A percentile compares a stretch with the other conserved stretches of the same genome.
phyloP scores from a whole-genome alignment of 2,888 invertebrate species.

The Agrochola circellaris region DNA sequence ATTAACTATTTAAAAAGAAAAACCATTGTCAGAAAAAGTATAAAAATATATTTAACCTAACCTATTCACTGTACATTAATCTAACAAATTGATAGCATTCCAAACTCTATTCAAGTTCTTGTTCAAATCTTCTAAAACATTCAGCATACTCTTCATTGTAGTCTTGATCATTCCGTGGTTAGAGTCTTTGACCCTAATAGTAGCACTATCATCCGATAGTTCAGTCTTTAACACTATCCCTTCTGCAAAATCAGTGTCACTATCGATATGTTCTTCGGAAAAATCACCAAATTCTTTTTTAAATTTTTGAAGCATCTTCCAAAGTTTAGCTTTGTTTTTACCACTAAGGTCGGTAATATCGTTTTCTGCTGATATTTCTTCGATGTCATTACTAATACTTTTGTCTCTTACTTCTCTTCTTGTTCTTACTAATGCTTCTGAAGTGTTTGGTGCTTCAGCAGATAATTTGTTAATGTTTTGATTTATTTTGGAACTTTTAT shows the following conservation, averaged over 20 bases:
- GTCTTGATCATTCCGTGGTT: constrained; percentile 77
- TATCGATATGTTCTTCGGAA: constrained; percentile 67
- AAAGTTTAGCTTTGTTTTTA: constrained; percentile 72
- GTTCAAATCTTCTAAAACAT: constrained; percentile 81
- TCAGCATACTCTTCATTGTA: constrained; percentile 78
- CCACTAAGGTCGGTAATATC: constrained; percentile 71
- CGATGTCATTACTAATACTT: constrained; percentile 58
- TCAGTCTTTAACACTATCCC: constrained; percentile 74
- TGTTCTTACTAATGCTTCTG: constrained; percentile 50
- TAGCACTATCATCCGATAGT: constrained; percentile 73
- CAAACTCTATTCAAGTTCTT: constrained; percentile 82
- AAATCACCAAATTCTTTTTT: constrained; percentile 75
- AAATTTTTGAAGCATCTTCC: constrained; percentile 77
- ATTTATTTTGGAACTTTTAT: constrained; percentile 24
- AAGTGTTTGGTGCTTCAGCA: constrained; percentile 33
- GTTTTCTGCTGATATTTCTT: constrained; percentile 73
- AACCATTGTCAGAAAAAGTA: background rate
- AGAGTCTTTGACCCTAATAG: constrained; percentile 73
- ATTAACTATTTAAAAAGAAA: background rate
- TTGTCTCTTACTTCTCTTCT: constrained; percentile 46
- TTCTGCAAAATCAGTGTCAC: constrained; percentile 62
- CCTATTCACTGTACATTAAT: constrained; percentile 75
- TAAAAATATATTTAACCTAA: constrained; percentile 51
- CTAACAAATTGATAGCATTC: constrained; percentile 79
- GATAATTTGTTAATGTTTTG: constrained; percentile 44